Conservation (phyloP, 30 jellyfish, hydroid and myxozoan genomes). For the Turritopsis rubra region DNA sequence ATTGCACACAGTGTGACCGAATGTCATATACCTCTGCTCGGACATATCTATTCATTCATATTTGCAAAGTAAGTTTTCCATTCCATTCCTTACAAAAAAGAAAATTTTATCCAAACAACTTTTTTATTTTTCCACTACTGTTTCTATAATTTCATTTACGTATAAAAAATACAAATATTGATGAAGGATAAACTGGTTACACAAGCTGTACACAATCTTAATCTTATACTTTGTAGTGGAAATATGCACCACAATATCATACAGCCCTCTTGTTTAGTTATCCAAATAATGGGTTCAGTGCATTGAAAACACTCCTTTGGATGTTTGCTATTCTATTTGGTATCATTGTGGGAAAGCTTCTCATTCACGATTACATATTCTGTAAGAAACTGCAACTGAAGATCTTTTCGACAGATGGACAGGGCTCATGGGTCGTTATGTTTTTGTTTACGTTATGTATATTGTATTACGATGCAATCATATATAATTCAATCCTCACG, state of each 20-base stretch:
- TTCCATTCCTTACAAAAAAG: too few species aligned
- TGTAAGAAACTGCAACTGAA: conserved; percentile 19
- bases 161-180: neutral
- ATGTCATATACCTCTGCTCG: conserved; percentile 17
- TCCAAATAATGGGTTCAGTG: conserved; percentile 37
- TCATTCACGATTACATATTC: conserved; percentile 29
- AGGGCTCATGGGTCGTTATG: conserved; percentile 53
- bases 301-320: conserved; percentile 47
- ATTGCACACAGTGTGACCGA: conserved; percentile 22
- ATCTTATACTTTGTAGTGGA: too few species aligned
- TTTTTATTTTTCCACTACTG: too few species aligned
- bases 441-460: conserved; percentile 22
- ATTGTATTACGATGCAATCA: conserved; percentile 12
- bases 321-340: conserved; percentile 33
- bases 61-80: conserved; percentile 19
- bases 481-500: conserved; percentile 24
- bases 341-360: conserved; percentile 33
- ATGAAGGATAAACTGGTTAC: too few species aligned
- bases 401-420: conserved; percentile 39
- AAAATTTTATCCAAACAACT: too few species aligned
- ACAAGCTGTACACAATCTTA: too few species aligned
- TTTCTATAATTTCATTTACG: too few species aligned
- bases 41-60: conserved; percentile 17
- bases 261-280: conserved; percentile 6
- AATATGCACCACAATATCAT: neutral